Evolutionary conservation across 2,888 invertebrate genomes (phyloP), one percentile per base, ranked within the genome.

Genomic region (Fragum sueziense): DNA sequence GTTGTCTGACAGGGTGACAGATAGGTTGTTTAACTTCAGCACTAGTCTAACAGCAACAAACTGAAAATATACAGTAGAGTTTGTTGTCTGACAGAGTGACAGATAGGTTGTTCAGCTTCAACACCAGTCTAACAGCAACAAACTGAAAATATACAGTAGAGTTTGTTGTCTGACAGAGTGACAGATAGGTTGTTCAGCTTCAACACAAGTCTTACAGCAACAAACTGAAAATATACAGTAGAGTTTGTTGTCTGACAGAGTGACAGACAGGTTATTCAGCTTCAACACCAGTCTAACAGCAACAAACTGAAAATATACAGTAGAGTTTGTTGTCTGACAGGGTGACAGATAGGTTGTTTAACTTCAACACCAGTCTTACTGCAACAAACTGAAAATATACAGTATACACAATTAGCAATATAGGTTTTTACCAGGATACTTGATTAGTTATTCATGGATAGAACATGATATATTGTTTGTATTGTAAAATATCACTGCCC

Each of bases 1-100:
- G 74, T 95, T 95, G 91, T 97, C 96, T 2, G 94, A 94, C 20
- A 98, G 94, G 3, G 95, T 94, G 51, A 98, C 93, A 87, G 96
- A 95, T 33, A 98, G 94, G 20, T 95, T 95, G 83, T 96, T 95
- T 57, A 99, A 94, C 57, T 95, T 95, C 93, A 99, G 98, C 84
- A 95, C 94, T 84, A 96, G 94, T 88, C 96, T 95, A 6, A 96
- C 95, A 74, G 97, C 97, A 67, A 97, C 96, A 92, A 96, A 99
- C 76, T 95, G 94, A 75, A 91, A 37, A n/a, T n/a, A 61, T 61
- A 61, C 87, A 89, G 90, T 87, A 88, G 29, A 93, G 92, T 11
- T 85, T 82, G 74, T 95, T 95, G 91, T 97, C 96, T 2, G 94
- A 94, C 20, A 98, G 94, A 3, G 95, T 94, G 51, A 98, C 93